phyloP scores from a whole-genome alignment of 1,140 invertebrate genomes.

The roundworm (Caenorhabditis elegans) region WBcel235 BX284602.5:14634501-14635000 shows the following conservation, averaged over 20 bases:
- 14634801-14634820: neutral
- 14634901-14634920: neutral
- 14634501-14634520: slow-evolving; percentile 52
- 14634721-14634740: slow-evolving; percentile 9
- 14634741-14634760: neutral
- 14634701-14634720: neutral
- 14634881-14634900: neutral
- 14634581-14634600: too few relatives aligned
- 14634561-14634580: slow-evolving; percentile 53
- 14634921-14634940: neutral
- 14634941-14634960: neutral
- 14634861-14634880: slow-evolving; percentile 1
- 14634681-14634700: neutral
- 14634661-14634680: neutral
- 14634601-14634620: too few relatives aligned
- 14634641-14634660: too few relatives aligned
- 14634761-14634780: neutral
- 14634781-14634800: neutral
- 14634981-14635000: slow-evolving; percentile 8
- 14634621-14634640: too few relatives aligned
- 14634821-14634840: neutral
- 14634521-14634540: slow-evolving; percentile 50
- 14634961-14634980: neutral
- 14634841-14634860: neutral
- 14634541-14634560: slow-evolving; percentile 47